Conservation (phyloP, 1,140 invertebrate genomes). For the Euwallacea similis region DNA sequence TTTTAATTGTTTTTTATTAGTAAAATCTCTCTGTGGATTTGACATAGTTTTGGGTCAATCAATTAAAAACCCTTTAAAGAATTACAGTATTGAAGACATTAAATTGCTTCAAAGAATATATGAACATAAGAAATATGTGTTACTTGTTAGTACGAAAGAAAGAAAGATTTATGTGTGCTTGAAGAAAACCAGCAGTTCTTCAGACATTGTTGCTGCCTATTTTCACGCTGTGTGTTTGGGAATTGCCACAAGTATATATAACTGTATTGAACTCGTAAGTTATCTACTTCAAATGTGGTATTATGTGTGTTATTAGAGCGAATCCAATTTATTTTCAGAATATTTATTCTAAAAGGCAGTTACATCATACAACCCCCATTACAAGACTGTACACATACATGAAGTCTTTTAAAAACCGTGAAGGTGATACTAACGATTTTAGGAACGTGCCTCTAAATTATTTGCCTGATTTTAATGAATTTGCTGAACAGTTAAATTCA, state of each 20-base stretch:
- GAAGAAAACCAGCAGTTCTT: slow-evolving; percentile 51
- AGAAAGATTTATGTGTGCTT: slow-evolving; percentile 57
- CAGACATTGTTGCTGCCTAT: slow-evolving; percentile 59
- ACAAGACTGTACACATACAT: slow-evolving; percentile 45
- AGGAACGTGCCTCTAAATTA: slow-evolving; percentile 54
- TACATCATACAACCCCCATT: slow-evolving; percentile 47
- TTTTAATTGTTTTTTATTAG: slow-evolving; percentile 48
- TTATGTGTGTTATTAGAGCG: slow-evolving; percentile 5
- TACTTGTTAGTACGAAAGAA: slow-evolving; percentile 54
- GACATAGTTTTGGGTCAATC: slow-evolving; percentile 59
- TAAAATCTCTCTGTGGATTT: slow-evolving; percentile 57
- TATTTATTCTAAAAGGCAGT: slow-evolving; percentile 46
- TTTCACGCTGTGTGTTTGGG: slow-evolving; percentile 58
- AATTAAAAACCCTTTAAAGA: slow-evolving; percentile 56
- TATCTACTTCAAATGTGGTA: not conserved
- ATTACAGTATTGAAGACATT: slow-evolving; percentile 50
- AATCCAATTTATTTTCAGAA: slow-evolving; percentile 38
- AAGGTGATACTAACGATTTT: slow-evolving; percentile 25
- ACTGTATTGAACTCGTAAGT: slow-evolving; percentile 45
- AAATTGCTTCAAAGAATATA: slow-evolving; percentile 51
- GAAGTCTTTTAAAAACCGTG: slow-evolving; percentile 44
- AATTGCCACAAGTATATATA: slow-evolving; percentile 49
- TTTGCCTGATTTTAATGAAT: slow-evolving; percentile 54
- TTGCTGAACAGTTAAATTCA: slow-evolving; percentile 46
- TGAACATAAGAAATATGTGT: slow-evolving; percentile 55